Percentiles rank a stretch among this genome's conserved stretches.
These are phyloP conservation scores for Acleris sparsana DNA, from an alignment of 2,888 invertebrate genomes.

Conservation along the genomic window DNA sequence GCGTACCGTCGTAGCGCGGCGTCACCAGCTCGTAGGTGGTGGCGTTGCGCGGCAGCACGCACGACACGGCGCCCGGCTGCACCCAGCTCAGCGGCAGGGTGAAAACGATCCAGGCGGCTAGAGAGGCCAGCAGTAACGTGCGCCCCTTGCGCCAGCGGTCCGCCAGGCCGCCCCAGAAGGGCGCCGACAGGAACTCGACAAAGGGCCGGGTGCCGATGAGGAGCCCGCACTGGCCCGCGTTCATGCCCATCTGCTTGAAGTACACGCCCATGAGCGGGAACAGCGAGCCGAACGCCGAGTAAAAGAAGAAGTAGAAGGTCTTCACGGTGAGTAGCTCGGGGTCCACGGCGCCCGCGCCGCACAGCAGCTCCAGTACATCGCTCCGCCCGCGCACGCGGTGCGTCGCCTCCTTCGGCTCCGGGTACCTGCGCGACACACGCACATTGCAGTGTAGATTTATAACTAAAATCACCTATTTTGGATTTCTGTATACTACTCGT, in stretches of 20 bases:
- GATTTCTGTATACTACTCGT: too few relatives aligned
- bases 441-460: too few relatives aligned
- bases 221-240: conserved; percentile 96
- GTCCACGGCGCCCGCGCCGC: conserved; percentile 91
- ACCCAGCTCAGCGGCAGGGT: conserved; percentile 98
- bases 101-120: conserved; percentile 98
- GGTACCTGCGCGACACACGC: conserved; percentile 83
- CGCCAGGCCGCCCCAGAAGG: conserved; percentile 98
- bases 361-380: conserved; percentile 92
- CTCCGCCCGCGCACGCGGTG: conserved; percentile 94
- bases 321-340: conserved; percentile 97
- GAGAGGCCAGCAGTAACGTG: conserved; percentile 92
- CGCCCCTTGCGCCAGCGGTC: conserved; percentile 95
- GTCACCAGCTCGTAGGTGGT: conserved; percentile 86
- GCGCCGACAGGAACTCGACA: conserved; percentile 98
- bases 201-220: conserved; percentile 98
- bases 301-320: conserved; percentile 99
- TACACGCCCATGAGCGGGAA: conserved; percentile 99
- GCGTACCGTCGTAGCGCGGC: conserved; percentile 79
- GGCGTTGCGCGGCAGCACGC: conserved; percentile 84
- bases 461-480: too few relatives aligned
- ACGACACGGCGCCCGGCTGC: conserved; percentile 96
- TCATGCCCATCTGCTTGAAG: conserved; percentile 99
- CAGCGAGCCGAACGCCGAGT: conserved; percentile 98
- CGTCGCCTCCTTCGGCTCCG: conserved; percentile 93